Base-by-base conservation (phyloP, 2,888 invertebrate species). In the Cancer borealis region DNA sequence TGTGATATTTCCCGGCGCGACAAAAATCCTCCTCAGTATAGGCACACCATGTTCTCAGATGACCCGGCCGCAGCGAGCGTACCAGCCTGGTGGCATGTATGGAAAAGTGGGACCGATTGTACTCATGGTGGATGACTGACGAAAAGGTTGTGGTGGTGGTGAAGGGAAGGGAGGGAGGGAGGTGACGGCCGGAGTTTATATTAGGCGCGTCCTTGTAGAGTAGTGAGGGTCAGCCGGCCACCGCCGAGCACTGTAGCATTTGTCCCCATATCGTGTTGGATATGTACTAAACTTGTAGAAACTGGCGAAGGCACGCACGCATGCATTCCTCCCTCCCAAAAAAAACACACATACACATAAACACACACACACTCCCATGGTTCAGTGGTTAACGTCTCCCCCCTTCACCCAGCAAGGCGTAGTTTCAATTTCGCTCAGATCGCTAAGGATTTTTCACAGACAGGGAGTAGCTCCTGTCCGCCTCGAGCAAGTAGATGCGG, bases 141-240 rank as follows among this genome's bases (percentile, higher is more conserved):
- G 54, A 79, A 26, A 66, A 26, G 26, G 73, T 10, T n/a, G 26
- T 79, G 73, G n/a, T 26, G 26, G 26, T 26, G n/a, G 73, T 0
- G 10, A 10, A 73, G 73, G n/a, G 73, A 10, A 26, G 73, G n/a
- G 26, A 8, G 6, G 73, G 5, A 8, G 10, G 73, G n/a, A 26
- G 73, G 73, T 26, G 73, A 26, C 73, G 73, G 73, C 73, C 26
- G 73, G 73, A 79, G 73, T 79, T 79, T 79, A 79, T 79, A 79
- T 79, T 26, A 26, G 73, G 73, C 73, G 26, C 73, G 73, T 79
- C 73, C 73, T 79, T 79, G 73, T 10, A n/a, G 73, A 26, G 73
- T 21, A 26, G 73, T n/a, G 73, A 79, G 73, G 73, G 73, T 79
- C 73, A 79, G 73, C 26, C 73, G 26, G 73, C 73, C 73, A 79